Percentiles rank a stretch among this genome's conserved stretches.
These are phyloP conservation scores for Synchiropus splendidus DNA, from an alignment of 2,113 vertebrate genomes.

Conservation along the genomic window DNA sequence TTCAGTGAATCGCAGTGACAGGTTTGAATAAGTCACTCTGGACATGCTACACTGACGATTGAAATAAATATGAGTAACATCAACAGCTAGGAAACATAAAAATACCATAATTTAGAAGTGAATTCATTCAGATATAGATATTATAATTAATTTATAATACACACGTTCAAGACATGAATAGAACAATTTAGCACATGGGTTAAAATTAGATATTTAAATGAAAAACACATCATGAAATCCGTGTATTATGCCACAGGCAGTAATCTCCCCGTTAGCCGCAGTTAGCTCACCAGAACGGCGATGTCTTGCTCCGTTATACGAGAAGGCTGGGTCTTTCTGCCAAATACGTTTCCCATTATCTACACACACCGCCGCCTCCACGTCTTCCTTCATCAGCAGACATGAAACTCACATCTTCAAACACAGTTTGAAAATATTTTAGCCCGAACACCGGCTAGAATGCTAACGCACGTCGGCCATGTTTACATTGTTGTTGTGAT, in stretches of 20 bases:
- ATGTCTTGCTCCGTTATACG: constrained; percentile 86
- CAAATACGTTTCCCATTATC: constrained; percentile 87
- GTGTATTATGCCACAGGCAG: too few species aligned
- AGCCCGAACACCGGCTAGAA: constrained; percentile 16
- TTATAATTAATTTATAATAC: too few species aligned
- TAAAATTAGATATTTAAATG: too few species aligned
- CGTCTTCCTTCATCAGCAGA: constrained; percentile 17
- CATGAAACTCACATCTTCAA: background rate
- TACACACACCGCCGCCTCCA: constrained; percentile 59
- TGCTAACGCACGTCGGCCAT: constrained; percentile 1
- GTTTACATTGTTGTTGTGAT: constrained; percentile 9
- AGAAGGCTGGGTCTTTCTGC: constrained; percentile 77
- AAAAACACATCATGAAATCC: too few species aligned
- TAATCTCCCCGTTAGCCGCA: background rate
- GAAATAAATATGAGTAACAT: too few species aligned
- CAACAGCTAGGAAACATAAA: too few species aligned
- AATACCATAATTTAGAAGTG: too few species aligned
- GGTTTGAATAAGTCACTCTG: too few species aligned
- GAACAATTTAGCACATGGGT: background rate
- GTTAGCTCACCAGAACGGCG: constrained; percentile 77
- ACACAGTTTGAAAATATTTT: constrained; percentile 6
- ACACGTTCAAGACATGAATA: too few species aligned
- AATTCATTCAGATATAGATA: too few species aligned
- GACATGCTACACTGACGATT: too few species aligned
- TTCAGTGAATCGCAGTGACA: too few species aligned